Base-by-base conservation (phyloP, 2,113 vertebrate genomes). In the Amphilophus citrinellus region DNA sequence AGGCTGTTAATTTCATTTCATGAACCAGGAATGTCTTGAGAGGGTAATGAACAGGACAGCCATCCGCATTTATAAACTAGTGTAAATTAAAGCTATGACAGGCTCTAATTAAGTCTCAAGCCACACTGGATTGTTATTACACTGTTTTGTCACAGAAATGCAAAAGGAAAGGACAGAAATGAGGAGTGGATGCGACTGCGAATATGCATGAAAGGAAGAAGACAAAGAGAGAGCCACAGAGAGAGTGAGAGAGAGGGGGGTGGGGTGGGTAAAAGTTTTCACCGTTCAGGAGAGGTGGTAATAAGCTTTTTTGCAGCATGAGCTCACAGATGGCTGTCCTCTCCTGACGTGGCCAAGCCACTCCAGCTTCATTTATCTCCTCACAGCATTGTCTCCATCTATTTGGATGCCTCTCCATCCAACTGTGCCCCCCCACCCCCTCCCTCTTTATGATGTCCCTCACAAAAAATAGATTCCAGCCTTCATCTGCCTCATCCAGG, bases 361-460 rank as follows among this genome's bases (percentile, higher is more conserved):
- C 87, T 87, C 56, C 27, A 37, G 75, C 77, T 89, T 80, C 65
- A 89, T 92, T 87, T 85, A 83, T 93, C 89, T 92, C 79, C 82
- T 76, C 87, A 32, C 84, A 88, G 88, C 35, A 11, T 80, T 77
- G 59, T 90, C 84, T 84, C 58, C 20, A 27, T 83, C 81, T 82
- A 68, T 44, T 27, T 83, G 83, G 81, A 81, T 10, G 39, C 62
- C 62, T 73, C 82, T 62, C 44, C 39, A n/a, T 73, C 79, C 86
- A 78, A 81, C 83, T 85, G 61, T 17, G 18, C 50, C 42, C 44
- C 20, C 15, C 3, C 30, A n/a, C 30, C 30, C 24, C 61, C 37
- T 24, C 60, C 59, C 66, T 3, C 32, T 53, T 53, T 53, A 73
- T 73, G 66, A 53, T 59, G 57, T 73, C 61, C 79, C 66, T 61